These are phyloP conservation scores for Myrmecophaga tridactyla DNA, from an alignment of 2,113 vertebrate species.

Conservation along the genomic window DNA sequence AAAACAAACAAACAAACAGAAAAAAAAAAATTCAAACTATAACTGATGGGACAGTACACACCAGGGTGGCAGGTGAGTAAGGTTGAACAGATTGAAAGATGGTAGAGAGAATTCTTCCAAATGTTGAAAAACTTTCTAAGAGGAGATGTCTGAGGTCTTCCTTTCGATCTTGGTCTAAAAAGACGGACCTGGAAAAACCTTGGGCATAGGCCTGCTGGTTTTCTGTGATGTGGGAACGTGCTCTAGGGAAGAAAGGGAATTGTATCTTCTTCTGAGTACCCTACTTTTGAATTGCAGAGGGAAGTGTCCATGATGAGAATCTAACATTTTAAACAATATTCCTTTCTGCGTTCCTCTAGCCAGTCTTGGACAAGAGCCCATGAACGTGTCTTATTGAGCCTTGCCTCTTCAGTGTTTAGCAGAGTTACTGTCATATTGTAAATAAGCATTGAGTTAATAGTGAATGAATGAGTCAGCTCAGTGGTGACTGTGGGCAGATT, in stretches of 20 bases:
- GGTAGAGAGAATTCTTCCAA: neutral
- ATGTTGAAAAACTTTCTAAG: neutral
- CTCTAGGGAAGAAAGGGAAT: neutral
- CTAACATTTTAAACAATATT: slow-evolving; percentile 3
- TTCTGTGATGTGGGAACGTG: neutral
- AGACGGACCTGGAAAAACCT: neutral
- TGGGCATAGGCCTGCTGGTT: neutral
- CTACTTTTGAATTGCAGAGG: neutral
- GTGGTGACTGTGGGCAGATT: slow-evolving; percentile 42
- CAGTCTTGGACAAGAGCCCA: neutral
- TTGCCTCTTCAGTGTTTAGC: neutral
- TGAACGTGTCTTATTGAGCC: neutral
- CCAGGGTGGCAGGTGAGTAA: neutral
- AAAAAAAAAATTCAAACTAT: too few relatives aligned
- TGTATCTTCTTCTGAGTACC: neutral
- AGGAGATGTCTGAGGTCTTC: neutral
- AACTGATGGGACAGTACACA: neutral
- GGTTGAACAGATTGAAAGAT: neutral
- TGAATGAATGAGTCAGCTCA: slow-evolving; percentile 59
- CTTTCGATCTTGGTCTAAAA: neutral
- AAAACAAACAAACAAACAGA: too few relatives aligned
- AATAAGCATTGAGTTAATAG: slow-evolving; percentile 50
- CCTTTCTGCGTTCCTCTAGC: neutral
- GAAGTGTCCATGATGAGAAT: neutral
- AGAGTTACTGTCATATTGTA: slow-evolving; percentile 26